phyloP scores from a whole-genome alignment of 2,113 vertebrate genomes.

The Leucopternis melanops region DNA sequence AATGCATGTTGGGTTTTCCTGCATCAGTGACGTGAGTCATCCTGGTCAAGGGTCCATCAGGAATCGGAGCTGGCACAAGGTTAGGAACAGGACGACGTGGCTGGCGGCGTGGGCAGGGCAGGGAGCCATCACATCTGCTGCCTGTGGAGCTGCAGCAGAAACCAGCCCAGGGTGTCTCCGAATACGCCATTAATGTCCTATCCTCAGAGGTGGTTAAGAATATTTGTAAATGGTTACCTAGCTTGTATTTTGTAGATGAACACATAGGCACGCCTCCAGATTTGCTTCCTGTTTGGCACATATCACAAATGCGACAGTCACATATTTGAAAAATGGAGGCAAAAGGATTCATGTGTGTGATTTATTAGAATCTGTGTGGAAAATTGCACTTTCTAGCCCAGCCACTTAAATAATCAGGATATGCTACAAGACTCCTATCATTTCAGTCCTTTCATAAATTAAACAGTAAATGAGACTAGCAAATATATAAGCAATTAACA shows the following conservation, averaged over 20 bases:
- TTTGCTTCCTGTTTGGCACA: not conserved
- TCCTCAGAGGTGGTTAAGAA: not conserved
- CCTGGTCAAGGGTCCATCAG: not conserved
- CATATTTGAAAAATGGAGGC: not conserved
- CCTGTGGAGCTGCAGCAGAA: not conserved
- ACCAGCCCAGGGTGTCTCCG: not conserved
- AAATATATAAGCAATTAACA: not conserved
- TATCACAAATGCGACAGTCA: not conserved
- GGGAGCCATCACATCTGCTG: not conserved
- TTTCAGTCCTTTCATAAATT: conserved; percentile 20
- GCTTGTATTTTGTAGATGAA: not conserved
- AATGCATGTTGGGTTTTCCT: not conserved
- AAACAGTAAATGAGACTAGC: conserved; percentile 25
- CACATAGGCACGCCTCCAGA: not conserved
- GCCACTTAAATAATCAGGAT: not conserved
- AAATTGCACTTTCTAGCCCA: not conserved
- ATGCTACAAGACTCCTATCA: not conserved
- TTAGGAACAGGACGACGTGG: not conserved
- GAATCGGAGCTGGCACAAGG: not conserved
- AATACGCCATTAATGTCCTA: not conserved
- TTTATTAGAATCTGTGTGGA: not conserved
- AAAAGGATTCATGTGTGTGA: not conserved
- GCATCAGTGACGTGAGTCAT: not conserved
- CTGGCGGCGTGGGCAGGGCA: not conserved
- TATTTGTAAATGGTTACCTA: not conserved